Evolutionary conservation across 2,797 vertebrate genomes (phyloP).

Genomic region (Pristis pectinata): DNA sequence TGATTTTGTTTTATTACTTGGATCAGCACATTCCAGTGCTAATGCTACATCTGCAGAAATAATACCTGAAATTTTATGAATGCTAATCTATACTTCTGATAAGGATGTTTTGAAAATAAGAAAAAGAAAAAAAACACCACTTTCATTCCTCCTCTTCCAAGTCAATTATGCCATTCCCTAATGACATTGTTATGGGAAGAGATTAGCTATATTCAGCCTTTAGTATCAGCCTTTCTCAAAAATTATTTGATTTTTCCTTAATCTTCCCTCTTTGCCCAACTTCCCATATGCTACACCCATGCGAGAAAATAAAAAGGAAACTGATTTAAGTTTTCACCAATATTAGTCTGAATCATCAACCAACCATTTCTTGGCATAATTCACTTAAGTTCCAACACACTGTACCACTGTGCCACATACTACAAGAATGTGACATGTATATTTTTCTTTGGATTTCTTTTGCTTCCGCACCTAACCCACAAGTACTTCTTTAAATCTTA

Average conservation of each 20-base stretch:
- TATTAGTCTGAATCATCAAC: not conserved
- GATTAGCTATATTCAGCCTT: not conserved
- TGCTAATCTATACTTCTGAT: not conserved
- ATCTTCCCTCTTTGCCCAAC: too few species aligned
- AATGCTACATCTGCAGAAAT: not conserved
- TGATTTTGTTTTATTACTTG: not conserved
- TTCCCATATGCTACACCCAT: not conserved
- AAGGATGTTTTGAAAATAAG: not conserved
- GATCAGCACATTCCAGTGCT: not conserved
- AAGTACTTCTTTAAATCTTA: slow-evolving; percentile 17
- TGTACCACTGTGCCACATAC: not conserved
- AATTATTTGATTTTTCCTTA: not conserved
- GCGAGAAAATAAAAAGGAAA: slow-evolving; percentile 1
- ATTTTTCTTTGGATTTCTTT: not conserved
- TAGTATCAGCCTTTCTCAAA: not conserved
- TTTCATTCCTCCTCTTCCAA: not conserved
- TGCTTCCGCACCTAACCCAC: not conserved
- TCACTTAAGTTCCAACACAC: not conserved
- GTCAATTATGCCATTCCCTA: not conserved
- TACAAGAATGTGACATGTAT: not conserved
- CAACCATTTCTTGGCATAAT: slow-evolving; percentile 1
- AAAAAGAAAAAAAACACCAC: not conserved
- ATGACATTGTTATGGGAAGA: not conserved
- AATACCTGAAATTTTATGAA: not conserved
- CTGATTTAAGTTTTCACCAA: not conserved